These are phyloP conservation scores for Plutella xylostella DNA, from an alignment of 2,888 invertebrate species.

Conservation along the genomic window DNA sequence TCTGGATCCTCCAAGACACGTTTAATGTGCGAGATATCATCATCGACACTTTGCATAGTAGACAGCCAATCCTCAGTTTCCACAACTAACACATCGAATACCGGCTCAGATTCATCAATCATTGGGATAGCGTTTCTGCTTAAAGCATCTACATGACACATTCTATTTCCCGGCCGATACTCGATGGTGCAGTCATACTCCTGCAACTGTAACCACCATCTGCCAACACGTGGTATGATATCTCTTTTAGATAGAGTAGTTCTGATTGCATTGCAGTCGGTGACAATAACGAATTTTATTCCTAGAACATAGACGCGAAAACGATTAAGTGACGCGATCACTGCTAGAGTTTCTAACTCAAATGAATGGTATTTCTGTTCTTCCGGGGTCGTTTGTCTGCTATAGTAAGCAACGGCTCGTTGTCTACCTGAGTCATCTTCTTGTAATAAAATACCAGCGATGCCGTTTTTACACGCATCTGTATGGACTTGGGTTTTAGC, in stretches of 20 bases:
- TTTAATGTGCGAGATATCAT: slow-evolving; percentile 6
- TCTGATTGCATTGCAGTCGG: no score
- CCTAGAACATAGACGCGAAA: slow-evolving; percentile 22
- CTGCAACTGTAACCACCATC: no score
- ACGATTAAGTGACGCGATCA: slow-evolving; percentile 16
- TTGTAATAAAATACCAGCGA: neutral
- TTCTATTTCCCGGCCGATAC: slow-evolving; percentile 24
- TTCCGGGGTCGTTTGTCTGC: slow-evolving; percentile 13
- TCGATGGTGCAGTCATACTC: slow-evolving; percentile 27
- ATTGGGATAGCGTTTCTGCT: slow-evolving; percentile 1
- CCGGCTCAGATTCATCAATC: neutral
- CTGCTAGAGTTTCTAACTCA: slow-evolving; percentile 10
- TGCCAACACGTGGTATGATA: no score
- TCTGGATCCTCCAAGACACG: neutral
- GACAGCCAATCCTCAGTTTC: slow-evolving; percentile 13
- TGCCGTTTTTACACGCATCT: neutral
- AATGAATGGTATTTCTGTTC: slow-evolving; percentile 6
- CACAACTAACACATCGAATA: slow-evolving; percentile 1
- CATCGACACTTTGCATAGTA: slow-evolving; percentile 11
- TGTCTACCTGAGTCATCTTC: neutral
- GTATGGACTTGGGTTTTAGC: neutral
- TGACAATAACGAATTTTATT: slow-evolving; percentile 19
- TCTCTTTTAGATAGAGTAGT: no score
- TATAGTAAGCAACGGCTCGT: neutral
- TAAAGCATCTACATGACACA: slow-evolving; percentile 27